Evolutionary conservation across 2,797 vertebrate genomes (phyloP), one percentile per base, ranked within the genome.

Genomic region (Acanthurus leucopareius): DNA sequence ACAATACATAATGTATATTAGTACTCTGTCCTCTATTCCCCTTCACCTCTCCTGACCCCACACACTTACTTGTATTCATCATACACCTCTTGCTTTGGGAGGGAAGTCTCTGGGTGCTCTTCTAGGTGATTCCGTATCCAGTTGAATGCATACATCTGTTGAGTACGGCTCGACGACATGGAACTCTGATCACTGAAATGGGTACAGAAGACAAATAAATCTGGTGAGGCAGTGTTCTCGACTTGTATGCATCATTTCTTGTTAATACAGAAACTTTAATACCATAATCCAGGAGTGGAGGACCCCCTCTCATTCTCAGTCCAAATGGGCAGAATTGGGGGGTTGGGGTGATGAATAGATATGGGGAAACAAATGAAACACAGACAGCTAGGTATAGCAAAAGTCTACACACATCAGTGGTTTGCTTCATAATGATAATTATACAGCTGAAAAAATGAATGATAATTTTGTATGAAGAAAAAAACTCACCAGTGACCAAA

Each of bases 101-200:
- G 97, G 77, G 98, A 99, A 11, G 98, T 99, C 95, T 99, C 98
- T 0, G 97, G 97, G 86, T 99, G 98, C 93, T 99, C 98, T 86
- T 99, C 98, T 89, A 99, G 93, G 91, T 99, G 98, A 94, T 97
- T 99, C 80, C 97, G 96, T 93, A 99, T 99, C 98, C 98, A 99
- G 44, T 97, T 98, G 94, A 99, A 99, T 61, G 98, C 98, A 56
- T 99, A 97, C 95, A 97, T 98, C 94, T 99, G 98, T 93, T 99
- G 98, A 85, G 98, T 97, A 88, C 98, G 97, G 92, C 97, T 99
- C 86, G 97, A 99, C 2, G 98, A 98, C 96, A 98, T 96, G 89
- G 97, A 98, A 92, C 97, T 95, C 96, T 98, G 97, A 93, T 99
- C 98, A 49, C 98, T 99, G 80, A 28, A 85, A 84, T 49, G 9